These are phyloP conservation scores for Etheostoma nigrum DNA, from an alignment of 2,797 vertebrate species.

Conservation along the genomic window DNA sequence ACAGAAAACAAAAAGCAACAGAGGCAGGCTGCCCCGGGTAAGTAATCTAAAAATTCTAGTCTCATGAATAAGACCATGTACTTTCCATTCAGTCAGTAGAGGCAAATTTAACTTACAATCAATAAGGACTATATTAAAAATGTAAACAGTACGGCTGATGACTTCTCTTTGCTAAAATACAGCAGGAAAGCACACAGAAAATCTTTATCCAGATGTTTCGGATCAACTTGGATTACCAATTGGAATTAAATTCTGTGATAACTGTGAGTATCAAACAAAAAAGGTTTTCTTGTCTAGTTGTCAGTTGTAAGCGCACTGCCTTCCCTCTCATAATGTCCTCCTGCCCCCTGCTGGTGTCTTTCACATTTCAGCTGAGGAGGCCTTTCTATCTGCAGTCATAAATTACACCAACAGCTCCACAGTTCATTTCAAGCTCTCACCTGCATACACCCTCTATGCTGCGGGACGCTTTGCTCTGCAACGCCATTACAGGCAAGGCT, in stretches of 20 bases:
- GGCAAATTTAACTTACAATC: constrained; percentile 3
- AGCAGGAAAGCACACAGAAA: constrained; percentile 71
- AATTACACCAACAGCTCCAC: constrained; percentile 95
- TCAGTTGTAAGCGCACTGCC: neutral
- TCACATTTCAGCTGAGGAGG: constrained; percentile 87
- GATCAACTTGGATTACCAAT: constrained; percentile 83
- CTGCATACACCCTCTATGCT: constrained; percentile 92
- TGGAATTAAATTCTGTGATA: constrained; percentile 86
- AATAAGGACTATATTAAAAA: neutral
- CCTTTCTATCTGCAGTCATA: constrained; percentile 92
- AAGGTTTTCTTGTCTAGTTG: neutral
- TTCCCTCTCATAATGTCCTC: constrained; percentile 31
- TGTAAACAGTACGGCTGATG: neutral
- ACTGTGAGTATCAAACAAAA: constrained; percentile 85
- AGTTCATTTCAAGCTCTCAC: constrained; percentile 93
- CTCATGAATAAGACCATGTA: neutral
- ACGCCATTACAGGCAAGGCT: constrained; percentile 76
- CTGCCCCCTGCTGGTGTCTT: constrained; percentile 63
- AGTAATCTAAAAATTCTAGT: constrained; percentile 8
- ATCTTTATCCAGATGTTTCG: constrained; percentile 58
- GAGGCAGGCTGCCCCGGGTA: constrained; percentile 39
- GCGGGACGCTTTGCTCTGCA: constrained; percentile 88
- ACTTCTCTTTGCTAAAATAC: constrained; percentile 64
- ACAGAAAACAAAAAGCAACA: constrained; percentile 17
- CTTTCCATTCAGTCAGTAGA: neutral